phyloP scores from a whole-genome alignment of 2,113 vertebrate genomes.

The Henicopernis longicauda region DNA sequence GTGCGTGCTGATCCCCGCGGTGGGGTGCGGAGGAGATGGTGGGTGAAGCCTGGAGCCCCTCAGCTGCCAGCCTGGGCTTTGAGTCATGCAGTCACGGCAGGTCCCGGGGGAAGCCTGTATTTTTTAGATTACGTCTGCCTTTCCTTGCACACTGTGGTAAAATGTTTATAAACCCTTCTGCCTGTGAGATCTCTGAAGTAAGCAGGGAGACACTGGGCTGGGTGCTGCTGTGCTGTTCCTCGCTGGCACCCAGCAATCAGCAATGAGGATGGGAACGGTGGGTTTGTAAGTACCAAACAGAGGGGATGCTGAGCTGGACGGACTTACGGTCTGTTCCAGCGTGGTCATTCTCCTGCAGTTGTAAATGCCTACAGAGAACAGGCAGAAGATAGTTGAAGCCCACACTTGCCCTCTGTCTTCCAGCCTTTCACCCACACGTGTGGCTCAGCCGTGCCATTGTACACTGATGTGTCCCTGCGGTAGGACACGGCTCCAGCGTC shows the following conservation, averaged over 20 bases:
- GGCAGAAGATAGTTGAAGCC: neutral
- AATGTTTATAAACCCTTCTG: neutral
- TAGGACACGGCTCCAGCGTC: neutral
- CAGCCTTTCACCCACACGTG: neutral
- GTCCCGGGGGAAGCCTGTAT: neutral
- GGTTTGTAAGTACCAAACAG: neutral
- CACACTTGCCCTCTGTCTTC: neutral
- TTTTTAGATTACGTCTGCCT: neutral
- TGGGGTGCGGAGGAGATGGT: neutral
- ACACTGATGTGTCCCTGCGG: fast-evolving
- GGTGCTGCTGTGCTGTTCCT: neutral
- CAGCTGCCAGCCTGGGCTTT: neutral
- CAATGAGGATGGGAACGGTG: fast-evolving
- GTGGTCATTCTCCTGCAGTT: neutral
- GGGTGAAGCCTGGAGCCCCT: neutral
- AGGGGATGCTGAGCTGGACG: neutral
- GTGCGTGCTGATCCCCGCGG: neutral
- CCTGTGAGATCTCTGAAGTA: neutral
- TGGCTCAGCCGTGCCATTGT: neutral
- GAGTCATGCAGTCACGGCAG: neutral
- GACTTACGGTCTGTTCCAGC: fast-evolving
- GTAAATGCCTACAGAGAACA: neutral
- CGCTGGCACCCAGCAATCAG: neutral
- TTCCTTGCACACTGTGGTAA: neutral
- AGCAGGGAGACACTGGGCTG: neutral